Evolutionary conservation across 2,888 invertebrate genomes (phyloP), one percentile per base, ranked within the genome.

Genomic region (Aricia artaxerxes): DNA sequence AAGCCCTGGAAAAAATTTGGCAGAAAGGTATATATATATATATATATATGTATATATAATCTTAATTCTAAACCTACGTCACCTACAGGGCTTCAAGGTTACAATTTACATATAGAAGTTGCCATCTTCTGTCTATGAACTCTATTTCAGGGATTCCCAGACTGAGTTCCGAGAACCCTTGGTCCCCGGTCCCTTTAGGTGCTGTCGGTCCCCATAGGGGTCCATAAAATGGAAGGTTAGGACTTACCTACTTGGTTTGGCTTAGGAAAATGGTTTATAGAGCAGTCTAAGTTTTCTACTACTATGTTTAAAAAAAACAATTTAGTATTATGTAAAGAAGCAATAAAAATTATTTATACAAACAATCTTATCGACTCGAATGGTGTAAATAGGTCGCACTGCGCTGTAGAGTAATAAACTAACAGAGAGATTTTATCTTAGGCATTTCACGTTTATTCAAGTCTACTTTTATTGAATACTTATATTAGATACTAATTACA

Each of bases 361-460:
- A 49, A 78, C 73, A 57, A 53, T 80, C 81, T 82, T 82, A 82
- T 82, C 83, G 35, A 69, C 57, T 69, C 75, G 80, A 73, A 79
- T 75, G 80, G 73, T 61, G 79, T 75, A 83, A 82, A 78, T 81
- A 78, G 83, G 82, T 82, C 83, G 24, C 24, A 81, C 80, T 81
- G 82, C 73, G 80, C 81, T 82, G 57, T 77, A 80, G 82, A 81
- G 53, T 78, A 79, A 78, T 73, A 11, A 2, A 77, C 49, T 16
- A 53, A 78, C 79, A 79, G 80, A 79, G 49, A 77, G 16, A 40
- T n/a, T 44, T 0, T 11, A 76, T 69, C 24, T 61, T 2, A 57
- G n/a, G 57, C 5, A n/a, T 11, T 57, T 57, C 11, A 13, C 13
- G 4, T 57, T 16, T 4, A 13, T 13, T 57, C 11, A 57, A 13